Evolutionary conservation across 2,888 invertebrate species (phyloP).

Genomic region (Meghimatium bilineatum): DNA sequence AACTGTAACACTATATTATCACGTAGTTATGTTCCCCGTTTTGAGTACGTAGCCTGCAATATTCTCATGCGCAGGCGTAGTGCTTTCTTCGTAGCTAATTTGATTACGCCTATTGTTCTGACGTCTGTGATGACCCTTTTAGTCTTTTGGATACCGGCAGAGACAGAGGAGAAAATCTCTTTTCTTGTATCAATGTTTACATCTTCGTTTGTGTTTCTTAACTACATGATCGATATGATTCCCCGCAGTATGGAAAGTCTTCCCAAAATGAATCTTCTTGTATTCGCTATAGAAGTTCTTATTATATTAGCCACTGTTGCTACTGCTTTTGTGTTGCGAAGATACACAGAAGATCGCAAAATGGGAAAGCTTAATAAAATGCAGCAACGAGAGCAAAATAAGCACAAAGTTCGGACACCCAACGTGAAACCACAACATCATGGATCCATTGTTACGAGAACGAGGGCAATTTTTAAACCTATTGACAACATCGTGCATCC

Average conservation of each 20-base stretch:
- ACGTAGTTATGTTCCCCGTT: neutral
- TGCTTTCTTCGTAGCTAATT: conserved; percentile 27
- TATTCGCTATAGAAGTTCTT: conserved; percentile 26
- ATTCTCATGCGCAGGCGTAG: conserved; percentile 27
- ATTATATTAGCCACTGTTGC: conserved; percentile 35
- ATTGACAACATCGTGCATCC: neutral
- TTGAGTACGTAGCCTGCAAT: conserved; percentile 25
- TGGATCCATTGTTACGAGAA: neutral
- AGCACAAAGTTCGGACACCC: neutral
- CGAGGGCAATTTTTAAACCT: too few species aligned
- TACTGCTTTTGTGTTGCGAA: conserved; percentile 24
- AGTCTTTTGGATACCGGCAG: conserved; percentile 38
- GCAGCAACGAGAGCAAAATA: neutral
- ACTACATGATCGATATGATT: conserved; percentile 30
- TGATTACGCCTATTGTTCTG: conserved; percentile 30
- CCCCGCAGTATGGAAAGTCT: conserved; percentile 30
- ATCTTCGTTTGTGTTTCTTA: conserved; percentile 35
- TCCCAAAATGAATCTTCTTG: conserved; percentile 27
- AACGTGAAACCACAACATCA: neutral
- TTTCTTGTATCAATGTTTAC: conserved; percentile 35
- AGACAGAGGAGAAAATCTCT: conserved; percentile 28
- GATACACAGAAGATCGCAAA: conserved; percentile 12
- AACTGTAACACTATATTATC: neutral
- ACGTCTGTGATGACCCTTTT: conserved; percentile 38
- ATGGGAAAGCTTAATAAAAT: neutral